These are phyloP conservation scores for Desoria tigrina DNA, from an alignment of 2,888 invertebrate species.

Conservation along the genomic window DNA sequence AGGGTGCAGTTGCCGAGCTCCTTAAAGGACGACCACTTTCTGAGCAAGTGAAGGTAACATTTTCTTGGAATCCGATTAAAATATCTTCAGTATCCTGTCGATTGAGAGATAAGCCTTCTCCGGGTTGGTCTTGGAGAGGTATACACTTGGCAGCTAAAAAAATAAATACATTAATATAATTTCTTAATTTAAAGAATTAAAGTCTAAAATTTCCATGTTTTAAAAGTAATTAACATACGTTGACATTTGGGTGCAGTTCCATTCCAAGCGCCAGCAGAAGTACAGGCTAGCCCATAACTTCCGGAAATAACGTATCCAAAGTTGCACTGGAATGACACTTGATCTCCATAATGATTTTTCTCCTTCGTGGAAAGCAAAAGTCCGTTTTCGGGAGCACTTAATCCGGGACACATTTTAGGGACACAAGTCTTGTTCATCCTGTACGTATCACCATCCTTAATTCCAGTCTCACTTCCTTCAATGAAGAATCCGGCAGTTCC, in stretches of 20 bases:
- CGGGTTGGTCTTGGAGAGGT: conserved; percentile 82
- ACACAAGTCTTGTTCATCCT: conserved; percentile 94
- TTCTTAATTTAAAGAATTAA: too few relatives aligned
- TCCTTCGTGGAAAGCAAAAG: conserved; percentile 76
- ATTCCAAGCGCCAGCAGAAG: conserved; percentile 89
- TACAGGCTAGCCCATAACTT: conserved; percentile 79
- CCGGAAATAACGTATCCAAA: conserved; percentile 93
- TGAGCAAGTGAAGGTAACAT: conserved; percentile 81
- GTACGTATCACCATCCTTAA: conserved; percentile 82
- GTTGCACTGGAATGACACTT: conserved; percentile 87
- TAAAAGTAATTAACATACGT: conserved; percentile 59
- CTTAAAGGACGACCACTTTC: conserved; percentile 75
- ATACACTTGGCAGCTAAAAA: conserved; percentile 83
- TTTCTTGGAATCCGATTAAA: conserved; percentile 83
- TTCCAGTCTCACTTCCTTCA: conserved; percentile 79
- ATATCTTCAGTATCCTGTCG: conserved; percentile 74
- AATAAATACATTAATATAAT: too few relatives aligned
- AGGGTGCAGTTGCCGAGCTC: conserved; percentile 77
- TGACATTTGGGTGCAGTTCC: conserved; percentile 89
- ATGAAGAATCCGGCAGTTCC: conserved; percentile 86
- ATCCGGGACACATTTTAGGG: conserved; percentile 80
- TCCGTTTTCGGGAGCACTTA: conserved; percentile 80
- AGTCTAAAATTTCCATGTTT: too few relatives aligned
- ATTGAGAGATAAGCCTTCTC: conserved; percentile 77
- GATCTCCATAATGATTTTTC: conserved; percentile 84